Evolutionary conservation across 2,888 invertebrate species (phyloP).

Genomic region (Molanna angustata): DNA sequence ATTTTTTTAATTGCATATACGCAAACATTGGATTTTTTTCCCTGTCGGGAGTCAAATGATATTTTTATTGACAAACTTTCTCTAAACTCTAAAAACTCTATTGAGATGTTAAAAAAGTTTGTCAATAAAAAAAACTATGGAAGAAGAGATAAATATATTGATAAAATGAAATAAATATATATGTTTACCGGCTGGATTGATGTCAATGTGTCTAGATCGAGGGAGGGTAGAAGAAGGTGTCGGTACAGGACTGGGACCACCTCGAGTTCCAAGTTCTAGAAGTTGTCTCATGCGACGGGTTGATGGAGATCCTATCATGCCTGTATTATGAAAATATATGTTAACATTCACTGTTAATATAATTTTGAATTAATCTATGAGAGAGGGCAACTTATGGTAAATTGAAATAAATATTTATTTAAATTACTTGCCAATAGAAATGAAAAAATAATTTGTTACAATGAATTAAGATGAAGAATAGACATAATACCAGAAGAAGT

Average conservation of each 20-base stretch:
- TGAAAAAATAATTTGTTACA: background rate
- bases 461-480: background rate
- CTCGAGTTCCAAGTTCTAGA: constrained; percentile 64
- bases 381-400: too few species aligned
- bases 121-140: too few species aligned
- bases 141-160: too few species aligned
- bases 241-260: constrained; percentile 70
- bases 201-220: constrained; percentile 75
- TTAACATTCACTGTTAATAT: background rate
- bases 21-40: too few species aligned
- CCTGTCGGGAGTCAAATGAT: too few species aligned
- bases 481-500: constrained; percentile 31
- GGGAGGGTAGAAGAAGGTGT: constrained; percentile 77
- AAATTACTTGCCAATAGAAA: too few species aligned
- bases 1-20: too few species aligned
- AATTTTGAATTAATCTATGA: background rate
- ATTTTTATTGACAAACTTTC: too few species aligned
- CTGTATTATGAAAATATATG: constrained; percentile 18
- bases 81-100: too few species aligned
- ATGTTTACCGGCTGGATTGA: constrained; percentile 85
- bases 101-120: too few species aligned
- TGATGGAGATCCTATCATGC: constrained; percentile 63
- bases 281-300: constrained; percentile 79
- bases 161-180: too few species aligned
- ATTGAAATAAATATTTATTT: too few species aligned